Conservation (phyloP, 2,113 vertebrate species). For the Dinomys branickii region DNA sequence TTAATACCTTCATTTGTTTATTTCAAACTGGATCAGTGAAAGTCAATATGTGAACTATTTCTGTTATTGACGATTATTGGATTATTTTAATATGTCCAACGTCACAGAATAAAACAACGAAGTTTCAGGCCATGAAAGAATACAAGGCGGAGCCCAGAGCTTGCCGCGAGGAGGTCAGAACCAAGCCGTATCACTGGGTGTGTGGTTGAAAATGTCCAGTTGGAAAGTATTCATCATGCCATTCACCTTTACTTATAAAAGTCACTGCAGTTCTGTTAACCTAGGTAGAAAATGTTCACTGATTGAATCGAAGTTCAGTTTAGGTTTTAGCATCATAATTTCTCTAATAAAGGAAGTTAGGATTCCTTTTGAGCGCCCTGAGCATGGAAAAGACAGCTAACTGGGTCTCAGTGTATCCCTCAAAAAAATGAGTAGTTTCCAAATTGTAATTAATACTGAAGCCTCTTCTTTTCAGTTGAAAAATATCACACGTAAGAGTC, state of each 20-base stretch:
- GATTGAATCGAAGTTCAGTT: constrained; percentile 20
- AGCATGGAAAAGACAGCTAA: neutral
- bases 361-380: neutral
- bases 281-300: constrained; percentile 10
- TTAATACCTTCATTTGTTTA: neutral
- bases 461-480: neutral
- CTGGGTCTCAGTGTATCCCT: neutral
- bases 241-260: constrained; percentile 32
- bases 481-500: neutral
- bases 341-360: neutral
- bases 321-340: neutral
- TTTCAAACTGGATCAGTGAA: constrained; percentile 23
- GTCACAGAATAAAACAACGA: neutral
- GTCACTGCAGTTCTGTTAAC: constrained; percentile 39
- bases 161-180: neutral
- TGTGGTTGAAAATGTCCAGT: neutral
- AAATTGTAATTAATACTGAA: neutral
- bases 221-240: constrained; percentile 23
- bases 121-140: neutral
- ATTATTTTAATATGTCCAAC: neutral
- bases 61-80: neutral
- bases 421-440: neutral
- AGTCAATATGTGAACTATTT: neutral
- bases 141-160: neutral
- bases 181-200: neutral